Base-by-base conservation (phyloP, 2,113 vertebrate genomes). In the Daphoenositta chrysoptera region DNA sequence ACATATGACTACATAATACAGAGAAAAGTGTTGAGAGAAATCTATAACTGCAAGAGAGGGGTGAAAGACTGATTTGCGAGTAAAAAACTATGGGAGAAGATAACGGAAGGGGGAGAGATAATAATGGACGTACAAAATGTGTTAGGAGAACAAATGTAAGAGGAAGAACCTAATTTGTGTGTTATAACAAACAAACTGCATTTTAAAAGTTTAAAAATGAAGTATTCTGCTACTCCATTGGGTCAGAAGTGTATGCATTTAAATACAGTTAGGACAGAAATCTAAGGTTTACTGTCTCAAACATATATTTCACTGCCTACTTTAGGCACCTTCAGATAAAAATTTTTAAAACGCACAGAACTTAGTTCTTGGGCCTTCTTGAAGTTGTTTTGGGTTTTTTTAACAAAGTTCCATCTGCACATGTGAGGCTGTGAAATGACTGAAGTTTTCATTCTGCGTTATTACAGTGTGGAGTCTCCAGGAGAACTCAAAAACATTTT, bases 181-280 rank as follows among this genome's bases (percentile, higher is more conserved):
- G 23, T 28, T 14, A 40, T 31, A n/a, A 4, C 8, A 35, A 83
- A 71, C 10, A 33, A 26, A 63, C 3, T 68, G 3, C 6, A n/a
- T 65, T 68, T 79, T 45, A 54, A 45, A 50, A 40, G 31, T 65
- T 68, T 79, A 45, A 54, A 45, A 50, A 40, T 11, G 1, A 80
- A 76, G 4, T 30, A 33, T 63, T 85, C 30, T 80, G 16, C 27
- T 48, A 33, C 7, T 66, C 54, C 6, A 15, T 50, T 72, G 57
- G 27, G 9, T 75, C 42, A 79, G 28, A 71, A 77, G 8, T 28
- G 7, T 53, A 53, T 1, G 1, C 1, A 1, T 2, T 7, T 44
- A 76, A 92, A 80, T 65, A 48, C 56, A 56, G 2, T 7, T 56
- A n/a, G 6, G 9, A 51, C 7, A 68, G 21, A 66, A 58, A 82